These are phyloP conservation scores for Fregetta grallaria DNA, from an alignment of 2,113 vertebrate genomes.

Conservation along the genomic window DNA sequence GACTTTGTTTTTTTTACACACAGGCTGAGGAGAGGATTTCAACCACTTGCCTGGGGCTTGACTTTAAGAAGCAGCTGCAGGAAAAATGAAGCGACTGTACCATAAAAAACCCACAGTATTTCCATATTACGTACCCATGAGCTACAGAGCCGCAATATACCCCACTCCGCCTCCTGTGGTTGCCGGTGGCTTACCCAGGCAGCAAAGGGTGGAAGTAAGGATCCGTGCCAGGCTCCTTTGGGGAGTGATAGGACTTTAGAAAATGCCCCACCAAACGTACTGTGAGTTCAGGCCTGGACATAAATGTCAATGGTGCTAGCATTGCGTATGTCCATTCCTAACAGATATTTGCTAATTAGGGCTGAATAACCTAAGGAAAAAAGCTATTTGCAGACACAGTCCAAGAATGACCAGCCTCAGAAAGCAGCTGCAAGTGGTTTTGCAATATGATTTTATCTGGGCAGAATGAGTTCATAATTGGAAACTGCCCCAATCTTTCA, in stretches of 20 bases:
- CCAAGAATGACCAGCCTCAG: slow-evolving; percentile 33
- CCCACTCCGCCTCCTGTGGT: background rate
- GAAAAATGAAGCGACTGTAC: background rate
- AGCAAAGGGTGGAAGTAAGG: background rate
- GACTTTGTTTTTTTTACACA: background rate
- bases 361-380: background rate
- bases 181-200: background rate
- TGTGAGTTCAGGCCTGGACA: background rate
- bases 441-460: slow-evolving; percentile 36
- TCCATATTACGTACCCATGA: background rate
- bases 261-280: background rate
- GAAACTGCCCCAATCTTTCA: background rate
- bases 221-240: background rate
- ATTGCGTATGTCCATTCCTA: background rate
- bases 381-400: background rate
- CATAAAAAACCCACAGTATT: background rate
- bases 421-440: slow-evolving; percentile 40
- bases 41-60: background rate
- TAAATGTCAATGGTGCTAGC: background rate
- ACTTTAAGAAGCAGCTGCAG: slow-evolving; percentile 29
- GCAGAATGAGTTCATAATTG: slow-evolving; percentile 27
- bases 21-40: background rate
- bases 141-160: background rate
- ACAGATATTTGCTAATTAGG: background rate
- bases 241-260: background rate